phyloP scores from a whole-genome alignment of 2,113 vertebrate species.

The Boleophthalmus pectinirostris region DNA sequence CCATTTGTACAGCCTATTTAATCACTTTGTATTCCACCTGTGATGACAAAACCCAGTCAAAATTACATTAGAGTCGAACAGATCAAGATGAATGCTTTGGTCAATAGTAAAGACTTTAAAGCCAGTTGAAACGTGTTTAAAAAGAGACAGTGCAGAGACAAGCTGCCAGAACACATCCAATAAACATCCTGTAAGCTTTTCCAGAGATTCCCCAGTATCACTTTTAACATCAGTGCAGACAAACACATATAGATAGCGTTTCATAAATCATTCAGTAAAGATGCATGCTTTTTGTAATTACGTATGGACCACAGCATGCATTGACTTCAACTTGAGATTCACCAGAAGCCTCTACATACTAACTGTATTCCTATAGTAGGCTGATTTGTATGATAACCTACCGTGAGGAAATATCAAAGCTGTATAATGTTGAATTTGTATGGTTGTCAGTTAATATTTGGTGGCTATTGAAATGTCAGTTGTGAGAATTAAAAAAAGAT shows the following conservation, averaged over 20 bases:
- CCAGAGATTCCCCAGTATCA: background rate
- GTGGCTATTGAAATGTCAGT: no score
- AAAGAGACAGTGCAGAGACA: background rate
- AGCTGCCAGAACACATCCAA: background rate
- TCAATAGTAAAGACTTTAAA: slow-evolving; percentile 2
- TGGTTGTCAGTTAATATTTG: no score
- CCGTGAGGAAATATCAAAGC: no score
- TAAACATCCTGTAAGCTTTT: background rate
- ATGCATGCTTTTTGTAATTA: background rate
- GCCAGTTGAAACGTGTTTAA: background rate
- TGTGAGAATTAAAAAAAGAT: no score
- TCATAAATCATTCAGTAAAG: background rate
- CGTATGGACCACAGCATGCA: background rate
- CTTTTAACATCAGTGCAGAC: background rate
- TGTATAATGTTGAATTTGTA: no score
- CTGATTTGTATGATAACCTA: background rate
- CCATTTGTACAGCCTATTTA: background rate
- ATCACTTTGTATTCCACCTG: background rate
- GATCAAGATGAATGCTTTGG: background rate
- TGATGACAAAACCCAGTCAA: background rate
- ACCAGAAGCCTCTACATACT: background rate
- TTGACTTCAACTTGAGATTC: background rate
- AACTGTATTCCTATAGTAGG: background rate
- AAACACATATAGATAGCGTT: background rate
- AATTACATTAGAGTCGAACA: background rate